Conservation (phyloP, 2,888 invertebrate genomes). For the Diarsia dahlii region DNA sequence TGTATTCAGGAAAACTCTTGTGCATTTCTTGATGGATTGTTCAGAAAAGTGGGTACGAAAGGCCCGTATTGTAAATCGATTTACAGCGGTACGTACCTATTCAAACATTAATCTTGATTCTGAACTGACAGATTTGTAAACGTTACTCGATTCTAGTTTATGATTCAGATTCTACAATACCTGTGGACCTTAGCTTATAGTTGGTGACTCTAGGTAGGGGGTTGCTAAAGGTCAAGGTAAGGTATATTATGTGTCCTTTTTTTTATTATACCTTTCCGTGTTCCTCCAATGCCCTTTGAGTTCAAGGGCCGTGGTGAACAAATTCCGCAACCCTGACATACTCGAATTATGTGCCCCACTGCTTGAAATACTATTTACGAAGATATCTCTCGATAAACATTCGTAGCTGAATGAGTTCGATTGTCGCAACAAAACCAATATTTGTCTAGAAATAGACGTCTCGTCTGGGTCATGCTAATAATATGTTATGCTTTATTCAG, state of each 20-base stretch:
- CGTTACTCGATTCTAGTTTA: background rate
- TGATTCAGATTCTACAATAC: background rate
- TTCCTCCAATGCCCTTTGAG: too few species aligned
- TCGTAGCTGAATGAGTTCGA: background rate
- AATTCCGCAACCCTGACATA: too few species aligned
- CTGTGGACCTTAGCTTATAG: background rate
- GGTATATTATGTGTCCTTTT: background rate
- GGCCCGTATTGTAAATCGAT: background rate
- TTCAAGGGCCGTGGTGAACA: too few species aligned
- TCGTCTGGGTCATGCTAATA: constrained; percentile 1
- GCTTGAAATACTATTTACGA: background rate
- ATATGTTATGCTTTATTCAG: background rate
- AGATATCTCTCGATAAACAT: background rate
- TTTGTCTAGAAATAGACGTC: constrained; percentile 13
- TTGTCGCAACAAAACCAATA: constrained; percentile 24
- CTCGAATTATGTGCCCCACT: background rate
- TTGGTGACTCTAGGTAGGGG: background rate
- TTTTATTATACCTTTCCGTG: too few species aligned
- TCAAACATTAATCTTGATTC: background rate
- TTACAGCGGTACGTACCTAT: background rate
- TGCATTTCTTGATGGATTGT: constrained; percentile 22
- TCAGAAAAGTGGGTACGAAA: constrained; percentile 3
- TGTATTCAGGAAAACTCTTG: constrained; percentile 2
- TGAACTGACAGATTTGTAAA: background rate
- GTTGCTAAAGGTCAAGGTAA: too few species aligned